A percentile compares a stretch with the other conserved stretches of the same genome.
Conservation (phyloP, 2,888 invertebrate species). For the Kryphioiulus occultus region DNA sequence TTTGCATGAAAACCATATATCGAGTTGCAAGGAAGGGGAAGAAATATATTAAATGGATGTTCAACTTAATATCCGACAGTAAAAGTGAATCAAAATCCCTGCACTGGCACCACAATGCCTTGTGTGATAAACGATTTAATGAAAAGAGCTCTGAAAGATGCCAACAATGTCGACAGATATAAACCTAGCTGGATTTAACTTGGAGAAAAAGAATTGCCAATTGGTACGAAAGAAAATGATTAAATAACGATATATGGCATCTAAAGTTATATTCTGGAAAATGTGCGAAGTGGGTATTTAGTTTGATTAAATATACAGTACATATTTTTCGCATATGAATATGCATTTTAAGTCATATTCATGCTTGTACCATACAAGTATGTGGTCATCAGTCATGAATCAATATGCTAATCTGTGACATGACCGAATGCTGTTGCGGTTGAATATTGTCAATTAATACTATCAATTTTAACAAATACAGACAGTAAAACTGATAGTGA, state of each 20-base stretch:
- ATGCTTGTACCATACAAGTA: neutral
- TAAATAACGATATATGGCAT: neutral
- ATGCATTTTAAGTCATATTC: no score
- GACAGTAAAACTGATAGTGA: no score
- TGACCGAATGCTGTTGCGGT: no score
- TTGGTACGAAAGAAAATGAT: neutral
- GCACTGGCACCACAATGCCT: neutral
- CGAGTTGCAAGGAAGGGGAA: neutral
- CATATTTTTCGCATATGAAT: neutral
- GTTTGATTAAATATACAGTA: neutral
- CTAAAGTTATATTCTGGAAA: neutral
- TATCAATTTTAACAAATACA: no score
- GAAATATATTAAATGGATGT: neutral
- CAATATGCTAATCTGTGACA: no score
- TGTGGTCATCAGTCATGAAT: neutral
- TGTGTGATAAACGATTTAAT: neutral
- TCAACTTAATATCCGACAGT: neutral
- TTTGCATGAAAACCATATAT: neutral
- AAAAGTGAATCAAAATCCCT: neutral
- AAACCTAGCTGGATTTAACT: neutral
- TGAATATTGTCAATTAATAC: no score
- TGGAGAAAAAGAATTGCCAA: neutral
- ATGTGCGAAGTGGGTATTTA: no score
- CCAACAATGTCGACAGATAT: neutral
- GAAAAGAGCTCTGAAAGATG: neutral